Base-by-base conservation (phyloP, 2,113 vertebrate species). In the Caranx ignobilis region DNA sequence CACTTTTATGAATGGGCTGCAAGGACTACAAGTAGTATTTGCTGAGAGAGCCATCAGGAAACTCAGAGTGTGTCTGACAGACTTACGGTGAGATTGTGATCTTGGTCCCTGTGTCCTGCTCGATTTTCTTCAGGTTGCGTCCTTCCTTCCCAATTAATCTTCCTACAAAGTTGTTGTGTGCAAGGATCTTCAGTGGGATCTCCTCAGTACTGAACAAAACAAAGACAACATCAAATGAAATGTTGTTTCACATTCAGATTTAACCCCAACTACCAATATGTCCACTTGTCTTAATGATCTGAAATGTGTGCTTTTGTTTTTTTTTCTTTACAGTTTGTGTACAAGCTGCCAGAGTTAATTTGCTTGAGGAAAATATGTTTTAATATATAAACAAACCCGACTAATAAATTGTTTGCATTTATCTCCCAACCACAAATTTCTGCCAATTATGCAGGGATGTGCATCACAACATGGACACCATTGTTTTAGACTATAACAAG, bases 1-100 rank as follows among this genome's bases (percentile, higher is more conserved):
- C n/a, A 6, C 7, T 19, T 75, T 59, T 39, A 56, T 50, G 11
- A 73, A 43, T 34, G 16, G 3, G 35, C 26, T 43, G 9, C 65
- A 77, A 0, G 47, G 21, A 35, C 43, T 31, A 34, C 1, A 47
- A 71, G 62, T 6, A 10, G 15, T 32, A n/a, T 57, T 65, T 15
- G 39, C 5, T 32, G n/a, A 35, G 16, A 48, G 10, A 11, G 5
- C n/a, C 1, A 39, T n/a, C 37, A 16, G 1, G 45, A 18, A 55
- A 48, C 11, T 45, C 4, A 34, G 41, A 31, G 7, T 13, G 12
- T 62, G 37, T 43, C n/a, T 19, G 16, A 11, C 2, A 2, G 10
- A 45, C 97, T 97, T 95, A 99, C 98, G 97, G 95, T 56, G 98
- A 99, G 94, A 99, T 99, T 1, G 97, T 99, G 94, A 99, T 99